phyloP scores from a whole-genome alignment of 1,140 invertebrate genomes.

The Ganaspis sp. region DNA sequence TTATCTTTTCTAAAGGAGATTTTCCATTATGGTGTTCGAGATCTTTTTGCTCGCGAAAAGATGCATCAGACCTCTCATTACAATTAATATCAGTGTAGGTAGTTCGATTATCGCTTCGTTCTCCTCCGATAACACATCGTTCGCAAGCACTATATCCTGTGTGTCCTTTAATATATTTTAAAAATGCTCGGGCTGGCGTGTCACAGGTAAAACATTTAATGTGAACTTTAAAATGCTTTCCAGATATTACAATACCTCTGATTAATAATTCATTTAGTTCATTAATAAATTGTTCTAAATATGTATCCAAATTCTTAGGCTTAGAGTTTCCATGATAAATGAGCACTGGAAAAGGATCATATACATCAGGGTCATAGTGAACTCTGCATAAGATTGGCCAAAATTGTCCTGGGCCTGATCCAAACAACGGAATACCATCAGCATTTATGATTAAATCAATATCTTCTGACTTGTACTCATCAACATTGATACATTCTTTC shows the following conservation, averaged over 20 bases:
- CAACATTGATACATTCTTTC: slow-evolving; percentile 35
- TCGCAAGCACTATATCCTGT: slow-evolving; percentile 42
- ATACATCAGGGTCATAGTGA: slow-evolving; percentile 31
- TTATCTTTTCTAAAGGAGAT: neutral
- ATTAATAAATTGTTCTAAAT: slow-evolving; percentile 38
- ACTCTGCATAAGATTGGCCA: slow-evolving; percentile 50
- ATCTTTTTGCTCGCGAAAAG: slow-evolving; percentile 31
- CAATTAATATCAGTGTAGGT: slow-evolving; percentile 27
- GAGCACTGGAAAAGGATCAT: slow-evolving; percentile 43
- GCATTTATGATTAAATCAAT: slow-evolving; percentile 46
- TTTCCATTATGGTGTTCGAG: slow-evolving; percentile 33
- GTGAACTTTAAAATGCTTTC: slow-evolving; percentile 22
- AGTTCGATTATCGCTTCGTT: slow-evolving; percentile 10
- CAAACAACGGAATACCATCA: slow-evolving; percentile 48
- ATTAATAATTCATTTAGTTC: slow-evolving; percentile 36
- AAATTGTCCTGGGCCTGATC: slow-evolving; percentile 45
- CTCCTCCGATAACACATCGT: slow-evolving; percentile 32
- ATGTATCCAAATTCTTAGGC: slow-evolving; percentile 34
- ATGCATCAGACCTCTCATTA: slow-evolving; percentile 20
- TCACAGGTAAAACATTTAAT: slow-evolving; percentile 49
- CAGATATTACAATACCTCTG: slow-evolving; percentile 26
- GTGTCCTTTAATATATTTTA: slow-evolving; percentile 48
- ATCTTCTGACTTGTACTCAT: slow-evolving; percentile 33
- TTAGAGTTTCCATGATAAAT: slow-evolving; percentile 42
- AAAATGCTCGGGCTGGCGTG: slow-evolving; percentile 39